Percentiles rank a stretch among this genome's conserved stretches.
These are phyloP conservation scores for Eilema caniola DNA, from an alignment of 2,888 invertebrate species.

Conservation along the genomic window DNA sequence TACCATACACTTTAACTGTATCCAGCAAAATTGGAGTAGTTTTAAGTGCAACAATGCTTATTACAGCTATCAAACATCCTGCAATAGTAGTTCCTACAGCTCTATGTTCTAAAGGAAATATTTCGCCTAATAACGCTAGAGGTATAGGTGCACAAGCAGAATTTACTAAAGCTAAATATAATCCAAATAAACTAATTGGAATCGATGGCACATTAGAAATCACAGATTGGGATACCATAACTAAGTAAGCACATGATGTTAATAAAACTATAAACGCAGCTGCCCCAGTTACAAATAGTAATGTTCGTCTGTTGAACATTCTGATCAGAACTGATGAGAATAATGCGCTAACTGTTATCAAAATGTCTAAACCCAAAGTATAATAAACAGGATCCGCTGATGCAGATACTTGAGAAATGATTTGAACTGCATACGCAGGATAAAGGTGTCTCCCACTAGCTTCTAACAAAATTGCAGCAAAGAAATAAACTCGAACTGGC, in stretches of 20 bases:
- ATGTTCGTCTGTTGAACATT: constrained; percentile 50
- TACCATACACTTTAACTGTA: constrained; percentile 54
- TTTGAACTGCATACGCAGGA: constrained; percentile 58
- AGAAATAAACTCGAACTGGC: constrained; percentile 49
- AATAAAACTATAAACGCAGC: constrained; percentile 45
- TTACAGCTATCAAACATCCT: constrained; percentile 44
- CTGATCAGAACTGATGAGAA: constrained; percentile 43
- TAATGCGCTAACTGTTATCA: constrained; percentile 48
- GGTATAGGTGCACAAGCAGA: constrained; percentile 57
- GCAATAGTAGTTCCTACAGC: constrained; percentile 47
- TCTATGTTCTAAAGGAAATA: constrained; percentile 57
- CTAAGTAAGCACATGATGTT: constrained; percentile 47
- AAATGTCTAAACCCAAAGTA: constrained; percentile 54
- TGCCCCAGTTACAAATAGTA: constrained; percentile 58
- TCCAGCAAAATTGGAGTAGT: constrained; percentile 44
- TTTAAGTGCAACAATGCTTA: constrained; percentile 40
- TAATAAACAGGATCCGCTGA: constrained; percentile 47
- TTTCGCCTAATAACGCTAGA: constrained; percentile 55
- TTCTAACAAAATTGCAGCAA: constrained; percentile 52
- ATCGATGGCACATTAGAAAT: constrained; percentile 45
- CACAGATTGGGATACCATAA: constrained; percentile 32
- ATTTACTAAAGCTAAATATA: constrained; percentile 53
- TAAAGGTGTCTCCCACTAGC: constrained; percentile 55
- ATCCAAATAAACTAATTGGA: constrained; percentile 46
- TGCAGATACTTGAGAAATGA: constrained; percentile 52